These are phyloP conservation scores for Ispidina lecontei DNA, from an alignment of 2,797 vertebrate genomes.

Conservation along the genomic window DNA sequence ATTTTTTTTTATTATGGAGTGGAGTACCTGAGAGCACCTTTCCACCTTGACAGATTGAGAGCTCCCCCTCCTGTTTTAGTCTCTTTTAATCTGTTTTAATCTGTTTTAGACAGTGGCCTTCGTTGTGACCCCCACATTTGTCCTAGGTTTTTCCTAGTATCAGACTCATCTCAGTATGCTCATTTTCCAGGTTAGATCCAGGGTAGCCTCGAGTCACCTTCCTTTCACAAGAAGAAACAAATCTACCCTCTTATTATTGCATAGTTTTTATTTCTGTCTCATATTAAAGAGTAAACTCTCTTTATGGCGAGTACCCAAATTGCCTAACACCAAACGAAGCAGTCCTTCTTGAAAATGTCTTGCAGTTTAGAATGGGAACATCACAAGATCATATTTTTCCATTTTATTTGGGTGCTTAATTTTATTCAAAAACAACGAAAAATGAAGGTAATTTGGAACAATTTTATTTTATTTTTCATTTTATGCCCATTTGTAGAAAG, in stretches of 20 bases:
- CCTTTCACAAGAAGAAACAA: not conserved
- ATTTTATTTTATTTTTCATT: not conserved
- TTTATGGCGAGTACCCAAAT: not conserved
- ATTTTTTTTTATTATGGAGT: not conserved
- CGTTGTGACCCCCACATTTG: not conserved
- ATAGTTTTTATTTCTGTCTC: not conserved
- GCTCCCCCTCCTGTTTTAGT: slow-evolving; percentile 66
- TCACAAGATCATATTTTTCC: not conserved
- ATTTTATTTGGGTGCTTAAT: not conserved
- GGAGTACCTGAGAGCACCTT: slow-evolving; percentile 25
- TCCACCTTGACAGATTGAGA: not conserved
- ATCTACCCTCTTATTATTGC: not conserved
- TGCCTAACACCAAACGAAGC: not conserved
- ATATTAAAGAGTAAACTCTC: not conserved
- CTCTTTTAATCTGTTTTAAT: slow-evolving; percentile 38
- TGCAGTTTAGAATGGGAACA: not conserved
- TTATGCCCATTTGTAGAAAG: not conserved
- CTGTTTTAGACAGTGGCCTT: not conserved
- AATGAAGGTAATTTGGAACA: not conserved
- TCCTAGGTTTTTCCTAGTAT: not conserved
- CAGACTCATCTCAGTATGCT: not conserved
- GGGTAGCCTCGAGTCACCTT: not conserved
- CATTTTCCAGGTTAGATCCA: not conserved
- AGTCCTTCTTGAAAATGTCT: not conserved
- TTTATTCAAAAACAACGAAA: not conserved